Base-by-base conservation (phyloP, 1,140 invertebrate genomes). In the Latrodectus geometricus region DNA sequence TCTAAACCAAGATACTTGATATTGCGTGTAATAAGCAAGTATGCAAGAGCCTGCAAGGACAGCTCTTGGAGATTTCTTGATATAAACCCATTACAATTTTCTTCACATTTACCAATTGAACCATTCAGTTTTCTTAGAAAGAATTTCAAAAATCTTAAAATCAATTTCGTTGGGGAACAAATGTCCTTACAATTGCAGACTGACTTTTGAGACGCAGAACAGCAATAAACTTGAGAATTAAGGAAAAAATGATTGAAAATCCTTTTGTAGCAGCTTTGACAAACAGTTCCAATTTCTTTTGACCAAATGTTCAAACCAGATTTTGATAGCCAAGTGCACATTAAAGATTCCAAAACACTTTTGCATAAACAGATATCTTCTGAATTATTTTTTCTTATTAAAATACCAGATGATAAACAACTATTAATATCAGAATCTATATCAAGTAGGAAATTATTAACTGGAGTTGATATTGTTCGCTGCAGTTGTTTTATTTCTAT, bases 1-100 rank as follows among this genome's bases (percentile, higher is more conserved):
- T 69, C 11, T 17, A 86, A 49, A 17, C 83, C 83, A 49, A 86
- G 70, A 20, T 86, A 78, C 23, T 12, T 48, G 15, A 86, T 78
- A 61, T 86, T 49, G 5, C 83, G 65, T 14, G 65, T 86, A 11
- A 86, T 72, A 9, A 50, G 49, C 8, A 86, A 8, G 23, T 72
- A 86, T 4, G 83, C 21, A 12, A 77, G 66, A 14, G 83, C 77
- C 14, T 86, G 83, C 15, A 86, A 49, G 0, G 83, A 54, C 4
- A 86, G 65, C 21, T 86, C 83, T 78, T 86, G 83, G 20, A 86
- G 75, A 50, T 86, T 86, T 49, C 35, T 52, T 7, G 74, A n/a
- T 50, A 86, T 52, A 9, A 86, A 86, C 8, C 83, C 83, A 48
- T 77, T 52, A 21, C 83, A 86, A 21, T 61, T 17, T 20, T 78